Evolutionary conservation across 2,113 vertebrate species (phyloP), one percentile per base, ranked within the genome.

Genomic region (Amphiprion percula): DNA sequence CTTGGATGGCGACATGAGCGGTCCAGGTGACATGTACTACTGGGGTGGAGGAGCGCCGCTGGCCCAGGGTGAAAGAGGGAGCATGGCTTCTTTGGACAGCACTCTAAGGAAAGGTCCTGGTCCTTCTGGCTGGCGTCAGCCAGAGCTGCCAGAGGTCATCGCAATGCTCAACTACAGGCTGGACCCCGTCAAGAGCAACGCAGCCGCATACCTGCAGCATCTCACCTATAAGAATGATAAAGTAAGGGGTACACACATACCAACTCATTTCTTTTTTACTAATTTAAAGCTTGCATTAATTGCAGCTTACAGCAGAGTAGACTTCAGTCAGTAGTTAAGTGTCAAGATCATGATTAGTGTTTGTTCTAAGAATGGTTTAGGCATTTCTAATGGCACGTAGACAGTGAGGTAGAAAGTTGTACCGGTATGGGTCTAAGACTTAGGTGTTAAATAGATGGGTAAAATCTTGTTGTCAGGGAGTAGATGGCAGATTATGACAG

Each of bases 171-270:
- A 96, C 72, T 99, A 97, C 89, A 96, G 96, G 0, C 88, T 99
- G 83, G 98, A 99, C 2, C 95, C 98, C 0, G 98, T 99, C 80
- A 97, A 94, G 85, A 96, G 97, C 92, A 99, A 99, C 0, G 98
- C 98, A 0, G 98, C 98, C 0, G 97, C 98, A 0, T 99, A 96
- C 85, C 93, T 99, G 87, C 98, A 99, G 76, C 98, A 99, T 85
- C 93, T 99, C 83, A 98, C 97, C 83, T 99, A 95, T 81, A 97
- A 96, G 56, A 99, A 99, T 0, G 98, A 99, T 89, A 98, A 98
- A 91, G 95, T 95, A 84, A 86, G 68, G 26, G 10, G 55, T 47
- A 26, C 6, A 8, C 11, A 56, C 61, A 9, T 54, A 8, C 12
- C 30, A 8, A 0, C 5, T 15, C 1, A 0, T 41, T 1, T 16